Evolutionary conservation across 2,113 vertebrate genomes (phyloP), one percentile per base, ranked within the genome.

Genomic region (Pristiophorus japonicus): DNA sequence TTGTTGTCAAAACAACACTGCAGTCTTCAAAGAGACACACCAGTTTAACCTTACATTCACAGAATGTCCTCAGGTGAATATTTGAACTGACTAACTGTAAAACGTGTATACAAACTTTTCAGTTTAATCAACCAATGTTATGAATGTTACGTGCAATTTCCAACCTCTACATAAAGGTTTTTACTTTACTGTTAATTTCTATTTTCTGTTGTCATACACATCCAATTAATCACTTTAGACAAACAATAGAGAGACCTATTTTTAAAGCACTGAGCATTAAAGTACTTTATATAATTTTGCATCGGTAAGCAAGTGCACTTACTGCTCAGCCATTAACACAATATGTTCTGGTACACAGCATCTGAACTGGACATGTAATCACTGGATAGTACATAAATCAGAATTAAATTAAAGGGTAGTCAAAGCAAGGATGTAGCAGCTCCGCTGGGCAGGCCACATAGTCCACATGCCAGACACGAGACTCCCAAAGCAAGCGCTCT

Each of bases 1-100:
- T 90, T 90, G 87, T 59, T 90, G 87, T 90, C 87, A 90, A 90
- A 90, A 90, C 87, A 90, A 34, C 12, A 87, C 42, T 47, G 45
- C 7, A 22, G 45, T 27, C 84, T 87, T 87, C 84, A 90, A 62
- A 90, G 87, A 6, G 87, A 59, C 87, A 90, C 59, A 90, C 27
- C 30, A 59, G 27, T 55, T 87, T 87, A 51, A 87, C 45, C 51
- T 55, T 14, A 59, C 11, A 16, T 34, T n/a, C 51, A 55, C 30
- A 59, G 27, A 90, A 90, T 90, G 87, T 90, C 47, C 12, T n/a
- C 30, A 34, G 12, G 51, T 62, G 24, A 90, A 55, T 59, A 90
- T 55, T 90, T 90, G 27, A 90, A 90, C 87, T 62, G 51, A 10
- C 47, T 14, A 90, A 90, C 51, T 90, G 14, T 59, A 34, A 90